These are phyloP conservation scores for Mastacembelus armatus DNA, from an alignment of 2,797 vertebrate genomes.

Conservation along the genomic window DNA sequence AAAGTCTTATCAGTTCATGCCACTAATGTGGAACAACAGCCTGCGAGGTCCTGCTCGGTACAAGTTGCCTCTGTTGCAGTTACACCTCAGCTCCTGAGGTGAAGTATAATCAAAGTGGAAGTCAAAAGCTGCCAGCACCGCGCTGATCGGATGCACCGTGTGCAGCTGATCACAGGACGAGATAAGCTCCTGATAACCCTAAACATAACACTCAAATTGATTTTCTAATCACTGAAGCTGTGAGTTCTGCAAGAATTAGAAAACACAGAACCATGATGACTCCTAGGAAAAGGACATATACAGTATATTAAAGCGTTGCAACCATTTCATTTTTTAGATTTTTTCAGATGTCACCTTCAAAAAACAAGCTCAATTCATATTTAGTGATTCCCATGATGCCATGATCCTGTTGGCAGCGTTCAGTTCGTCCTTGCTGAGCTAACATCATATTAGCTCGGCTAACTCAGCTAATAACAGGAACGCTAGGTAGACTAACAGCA, in stretches of 20 bases:
- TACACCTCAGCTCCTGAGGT: not conserved
- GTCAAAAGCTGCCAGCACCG: not conserved
- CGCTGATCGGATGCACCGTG: not conserved
- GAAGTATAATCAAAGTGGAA: not conserved
- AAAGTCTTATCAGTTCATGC: not conserved
- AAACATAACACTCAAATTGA: not conserved
- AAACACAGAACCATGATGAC: not conserved
- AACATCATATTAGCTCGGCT: not conserved
- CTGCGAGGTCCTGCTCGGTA: not conserved
- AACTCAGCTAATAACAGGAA: too few species aligned
- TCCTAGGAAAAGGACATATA: too few species aligned
- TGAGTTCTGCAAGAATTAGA: not conserved
- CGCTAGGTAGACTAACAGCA: too few species aligned
- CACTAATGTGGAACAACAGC: too few species aligned
- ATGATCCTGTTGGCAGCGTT: too few species aligned
- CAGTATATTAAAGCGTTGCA: too few species aligned
- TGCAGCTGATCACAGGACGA: not conserved
- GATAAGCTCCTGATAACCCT: not conserved
- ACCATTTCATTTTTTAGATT: too few species aligned
- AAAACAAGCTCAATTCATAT: too few species aligned
- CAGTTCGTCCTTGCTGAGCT: too few species aligned
- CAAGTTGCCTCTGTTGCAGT: not conserved
- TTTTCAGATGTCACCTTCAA: too few species aligned
- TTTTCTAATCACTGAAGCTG: not conserved
- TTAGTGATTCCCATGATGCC: too few species aligned